phyloP scores from a whole-genome alignment of 2,113 vertebrate species.

The Ornithorhynchus anatinus region DNA sequence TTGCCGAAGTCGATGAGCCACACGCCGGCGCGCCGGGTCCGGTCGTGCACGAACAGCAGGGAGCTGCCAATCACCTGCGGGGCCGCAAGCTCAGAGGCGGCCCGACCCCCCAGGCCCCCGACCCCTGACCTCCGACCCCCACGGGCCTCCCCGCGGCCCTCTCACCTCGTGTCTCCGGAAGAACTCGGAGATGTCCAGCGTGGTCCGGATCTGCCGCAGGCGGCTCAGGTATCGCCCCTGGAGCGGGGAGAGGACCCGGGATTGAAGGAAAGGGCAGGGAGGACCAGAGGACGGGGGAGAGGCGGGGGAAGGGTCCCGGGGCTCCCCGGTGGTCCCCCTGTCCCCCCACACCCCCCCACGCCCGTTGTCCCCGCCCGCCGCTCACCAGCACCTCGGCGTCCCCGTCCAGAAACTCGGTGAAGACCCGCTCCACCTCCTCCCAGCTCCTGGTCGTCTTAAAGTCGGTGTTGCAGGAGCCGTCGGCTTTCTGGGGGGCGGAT shows the following conservation, averaged over 20 bases:
- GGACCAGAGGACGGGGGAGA: neutral
- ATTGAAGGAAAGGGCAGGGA: neutral
- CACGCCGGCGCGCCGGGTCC: constrained; percentile 84
- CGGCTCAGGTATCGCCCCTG: constrained; percentile 89
- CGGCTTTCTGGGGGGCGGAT: constrained; percentile 84
- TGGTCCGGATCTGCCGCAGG: constrained; percentile 84
- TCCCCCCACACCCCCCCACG: neutral
- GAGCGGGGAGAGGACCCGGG: neutral
- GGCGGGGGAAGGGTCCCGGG: neutral
- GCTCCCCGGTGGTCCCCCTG: neutral
- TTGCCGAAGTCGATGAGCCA: constrained; percentile 99
- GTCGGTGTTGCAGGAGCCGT: constrained; percentile 91
- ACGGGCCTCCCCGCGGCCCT: neutral
- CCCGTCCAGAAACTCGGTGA: constrained; percentile 87
- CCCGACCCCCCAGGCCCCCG: too few species aligned
- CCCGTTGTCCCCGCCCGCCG: neutral
- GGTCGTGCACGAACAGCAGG: constrained; percentile 95
- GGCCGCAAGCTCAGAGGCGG: neutral
- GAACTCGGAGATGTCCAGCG: constrained; percentile 89
- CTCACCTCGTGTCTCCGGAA: constrained; percentile 93
- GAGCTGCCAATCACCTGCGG: constrained; percentile 97
- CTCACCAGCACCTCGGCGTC: constrained; percentile 85
- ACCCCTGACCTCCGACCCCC: neutral
- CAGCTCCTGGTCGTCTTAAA: constrained; percentile 92
- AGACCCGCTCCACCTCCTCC: constrained; percentile 87